Conservation (phyloP, 1,140 invertebrate genomes). For the Bradynema listronoti region DNA sequence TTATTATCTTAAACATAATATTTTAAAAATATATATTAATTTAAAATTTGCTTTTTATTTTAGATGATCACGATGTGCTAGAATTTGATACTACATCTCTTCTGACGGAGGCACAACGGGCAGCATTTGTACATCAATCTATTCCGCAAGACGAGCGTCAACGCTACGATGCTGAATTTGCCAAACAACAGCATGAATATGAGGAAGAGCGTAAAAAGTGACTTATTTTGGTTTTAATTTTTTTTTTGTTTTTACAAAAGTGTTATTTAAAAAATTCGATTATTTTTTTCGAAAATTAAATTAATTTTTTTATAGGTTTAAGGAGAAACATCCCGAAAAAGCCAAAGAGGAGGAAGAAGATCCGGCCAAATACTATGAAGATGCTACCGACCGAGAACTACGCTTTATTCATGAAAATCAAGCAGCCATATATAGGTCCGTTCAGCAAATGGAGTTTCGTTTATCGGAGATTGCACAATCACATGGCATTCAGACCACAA, state of each 20-base stretch:
- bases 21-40: not conserved
- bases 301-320: slow-evolving; percentile 39
- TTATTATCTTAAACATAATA: too few species aligned
- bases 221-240: not conserved
- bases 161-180: slow-evolving; percentile 53
- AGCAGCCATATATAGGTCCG: slow-evolving; percentile 46
- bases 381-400: slow-evolving; percentile 49
- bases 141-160: slow-evolving; percentile 47
- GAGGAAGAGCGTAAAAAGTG: slow-evolving; percentile 42
- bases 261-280: not conserved
- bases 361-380: slow-evolving; percentile 49
- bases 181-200: slow-evolving; percentile 50
- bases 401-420: slow-evolving; percentile 53
- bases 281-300: not conserved
- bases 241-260: too few species aligned
- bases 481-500: slow-evolving; percentile 31
- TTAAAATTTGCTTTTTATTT: slow-evolving; percentile 13
- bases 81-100: slow-evolving; percentile 54
- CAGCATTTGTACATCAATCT: slow-evolving; percentile 27
- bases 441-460: slow-evolving; percentile 48
- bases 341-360: slow-evolving; percentile 54
- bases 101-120: slow-evolving; percentile 31
- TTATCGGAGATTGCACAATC: slow-evolving; percentile 31
- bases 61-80: slow-evolving; percentile 54
- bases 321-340: slow-evolving; percentile 56